phyloP scores from a whole-genome alignment of 2,113 vertebrate species.

The Oostethus manadensis region DNA sequence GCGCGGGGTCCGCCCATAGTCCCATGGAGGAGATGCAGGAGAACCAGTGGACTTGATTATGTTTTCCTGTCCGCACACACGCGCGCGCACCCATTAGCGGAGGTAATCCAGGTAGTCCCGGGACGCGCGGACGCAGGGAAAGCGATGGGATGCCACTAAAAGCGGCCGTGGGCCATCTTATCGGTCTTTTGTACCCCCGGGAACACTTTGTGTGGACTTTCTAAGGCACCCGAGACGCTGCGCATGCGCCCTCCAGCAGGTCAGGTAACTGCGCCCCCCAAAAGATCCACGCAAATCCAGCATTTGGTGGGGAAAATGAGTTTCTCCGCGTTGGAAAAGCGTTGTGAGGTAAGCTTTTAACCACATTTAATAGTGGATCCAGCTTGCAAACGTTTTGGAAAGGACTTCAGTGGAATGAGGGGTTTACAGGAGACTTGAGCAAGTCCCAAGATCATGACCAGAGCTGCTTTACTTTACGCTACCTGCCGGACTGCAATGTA shows the following conservation, averaged over 20 bases:
- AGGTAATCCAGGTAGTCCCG: slow-evolving; percentile 5
- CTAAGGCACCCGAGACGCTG: slow-evolving; percentile 3
- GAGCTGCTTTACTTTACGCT: too few species aligned
- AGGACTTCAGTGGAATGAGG: background rate
- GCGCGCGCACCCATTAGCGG: slow-evolving; percentile 10
- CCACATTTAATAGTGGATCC: background rate
- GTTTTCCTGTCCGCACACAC: too few species aligned
- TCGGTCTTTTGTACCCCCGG: background rate
- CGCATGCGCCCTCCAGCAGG: slow-evolving; percentile 27
- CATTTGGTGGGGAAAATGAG: slow-evolving; percentile 42
- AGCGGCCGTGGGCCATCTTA: background rate
- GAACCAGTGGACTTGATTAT: too few species aligned
- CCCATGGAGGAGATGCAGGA: too few species aligned
- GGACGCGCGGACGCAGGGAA: background rate
- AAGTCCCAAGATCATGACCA: background rate
- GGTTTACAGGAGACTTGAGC: background rate
- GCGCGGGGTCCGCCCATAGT: too few species aligned
- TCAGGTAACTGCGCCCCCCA: slow-evolving; percentile 13
- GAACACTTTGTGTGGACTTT: slow-evolving; percentile 19
- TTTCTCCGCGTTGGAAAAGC: slow-evolving; percentile 39
- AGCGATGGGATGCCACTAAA: slow-evolving; percentile 25
- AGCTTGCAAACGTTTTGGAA: background rate
- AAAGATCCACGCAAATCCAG: slow-evolving; percentile 8
- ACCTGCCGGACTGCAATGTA: too few species aligned
- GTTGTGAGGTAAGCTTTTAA: slow-evolving; percentile 52